Evolutionary conservation across 1,140 invertebrate species (phyloP).

Genomic region (Bombus picipes): DNA sequence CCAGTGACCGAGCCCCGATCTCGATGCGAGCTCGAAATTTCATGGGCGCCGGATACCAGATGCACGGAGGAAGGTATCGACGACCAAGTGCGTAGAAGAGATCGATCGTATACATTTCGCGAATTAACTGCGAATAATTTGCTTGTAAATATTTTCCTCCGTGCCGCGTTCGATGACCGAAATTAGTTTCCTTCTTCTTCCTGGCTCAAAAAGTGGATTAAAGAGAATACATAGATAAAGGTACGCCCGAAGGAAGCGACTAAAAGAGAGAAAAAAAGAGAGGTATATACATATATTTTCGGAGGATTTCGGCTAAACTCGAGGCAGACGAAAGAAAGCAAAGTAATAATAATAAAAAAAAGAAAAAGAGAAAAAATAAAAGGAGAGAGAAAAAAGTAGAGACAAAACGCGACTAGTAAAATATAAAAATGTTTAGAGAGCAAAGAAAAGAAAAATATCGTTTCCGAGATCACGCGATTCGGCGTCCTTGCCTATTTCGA

Average conservation of each 20-base stretch:
- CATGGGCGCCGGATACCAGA: conserved; percentile 58
- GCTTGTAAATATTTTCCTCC: conserved; percentile 41
- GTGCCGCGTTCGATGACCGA: conserved; percentile 45
- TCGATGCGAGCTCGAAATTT: conserved; percentile 68
- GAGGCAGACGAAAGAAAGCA: conserved; percentile 20
- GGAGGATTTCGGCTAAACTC: conserved; percentile 42
- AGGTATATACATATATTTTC: conserved; percentile 47
- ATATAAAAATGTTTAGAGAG: conserved; percentile 26
- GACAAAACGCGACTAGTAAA: conserved; percentile 37
- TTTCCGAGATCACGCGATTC: conserved; percentile 63
- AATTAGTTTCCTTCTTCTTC: conserved; percentile 50
- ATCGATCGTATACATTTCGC: not conserved
- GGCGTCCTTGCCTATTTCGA: conserved; percentile 79
- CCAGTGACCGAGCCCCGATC: conserved; percentile 73
- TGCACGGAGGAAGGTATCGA: conserved; percentile 32
- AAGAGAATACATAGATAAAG: not conserved
- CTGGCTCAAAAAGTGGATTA: conserved; percentile 45
- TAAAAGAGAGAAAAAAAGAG: not conserved
- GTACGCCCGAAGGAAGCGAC: conserved; percentile 7
- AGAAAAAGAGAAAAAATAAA: conserved; percentile 16
- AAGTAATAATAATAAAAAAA: too few species aligned
- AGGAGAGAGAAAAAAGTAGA: conserved; percentile 30
- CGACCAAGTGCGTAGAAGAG: not conserved
- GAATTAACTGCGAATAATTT: not conserved
- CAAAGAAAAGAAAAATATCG: conserved; percentile 10